Base-by-base conservation (phyloP, 1,140 invertebrate genomes). In the Stegodyphus mimosarum region DNA sequence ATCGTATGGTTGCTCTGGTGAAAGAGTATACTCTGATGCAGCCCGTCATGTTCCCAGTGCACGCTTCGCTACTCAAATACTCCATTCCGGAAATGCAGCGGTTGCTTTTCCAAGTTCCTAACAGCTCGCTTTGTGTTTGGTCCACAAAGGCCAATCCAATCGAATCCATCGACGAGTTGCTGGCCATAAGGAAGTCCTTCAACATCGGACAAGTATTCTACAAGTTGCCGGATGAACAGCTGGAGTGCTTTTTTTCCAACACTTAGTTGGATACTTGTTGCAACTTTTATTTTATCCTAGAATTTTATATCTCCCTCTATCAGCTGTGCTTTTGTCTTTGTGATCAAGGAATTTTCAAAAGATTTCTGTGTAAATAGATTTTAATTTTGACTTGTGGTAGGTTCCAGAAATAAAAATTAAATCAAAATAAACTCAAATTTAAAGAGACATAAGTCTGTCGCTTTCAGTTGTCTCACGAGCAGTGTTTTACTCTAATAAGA, bases 11-110 rank as follows among this genome's bases (percentile, higher is more conserved):
- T n/a, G 88, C 93, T 10, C 88, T 91, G 13, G 90, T 96, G 2
- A 91, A 91, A 50, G 91, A 92, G 13, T 92, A 92, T 64, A 89
- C 91, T 1, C 90, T 94, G 0, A 92, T 91, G 15, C 94, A 94
- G 88, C 91, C 92, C 66, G 92, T 97, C 74, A 96, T 96, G 5
- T 97, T 96, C 89, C 94, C 96, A 0, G 94, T 97, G 18, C 92
- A 96, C 83, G 94, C 96, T 48, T 93, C 93, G 60, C 90, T 94
- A 33, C 93, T 94, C 0, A 93, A 93, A 0, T 92, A 94, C 86
- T 95, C 94, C 63, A 86, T 89, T 18, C 87, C 86, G n/a, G 88
- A 89, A 77, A 71, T 89, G 51, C 88, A 89, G 71, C 50, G 88
- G 64, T 72, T 89, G 13, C 87, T 89, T 13, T 89, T 88, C 70